A percentile compares a stretch with the other conserved stretches of the same genome.
phyloP scores from a whole-genome alignment of 2,888 invertebrate genomes.

The Oligia fasciuncula region DNA sequence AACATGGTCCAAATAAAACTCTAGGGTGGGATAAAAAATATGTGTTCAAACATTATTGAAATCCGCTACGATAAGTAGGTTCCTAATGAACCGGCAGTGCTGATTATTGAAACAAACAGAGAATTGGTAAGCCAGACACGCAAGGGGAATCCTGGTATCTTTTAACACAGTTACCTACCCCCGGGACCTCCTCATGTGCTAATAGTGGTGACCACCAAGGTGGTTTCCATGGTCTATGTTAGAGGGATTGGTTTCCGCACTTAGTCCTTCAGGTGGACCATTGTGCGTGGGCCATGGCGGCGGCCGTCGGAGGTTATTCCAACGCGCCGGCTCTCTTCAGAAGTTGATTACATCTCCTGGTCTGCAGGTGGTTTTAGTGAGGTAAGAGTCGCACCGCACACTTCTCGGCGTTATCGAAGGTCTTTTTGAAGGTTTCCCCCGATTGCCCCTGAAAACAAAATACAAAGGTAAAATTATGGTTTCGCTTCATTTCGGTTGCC shows the following conservation, averaged over 20 bases:
- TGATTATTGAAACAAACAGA: not conserved
- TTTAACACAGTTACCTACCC: not conserved
- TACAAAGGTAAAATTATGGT: not conserved
- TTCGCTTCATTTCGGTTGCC: not conserved
- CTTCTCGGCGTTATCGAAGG: not conserved
- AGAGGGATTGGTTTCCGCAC: too few species aligned
- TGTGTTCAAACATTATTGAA: not conserved
- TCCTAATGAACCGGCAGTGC: not conserved
- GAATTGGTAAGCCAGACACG: not conserved
- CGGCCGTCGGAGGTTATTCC: not conserved
- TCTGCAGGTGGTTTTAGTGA: not conserved
- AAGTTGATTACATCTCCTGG: not conserved
- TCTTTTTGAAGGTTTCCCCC: not conserved
- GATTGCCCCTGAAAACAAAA: not conserved
- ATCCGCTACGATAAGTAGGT: not conserved
- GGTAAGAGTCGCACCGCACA: too few species aligned
- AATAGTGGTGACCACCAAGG: not conserved
- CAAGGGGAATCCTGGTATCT: not conserved
- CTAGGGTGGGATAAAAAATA: constrained; percentile 24
- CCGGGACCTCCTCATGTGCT: not conserved
- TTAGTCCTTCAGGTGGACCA: not conserved
- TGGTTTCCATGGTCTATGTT: not conserved
- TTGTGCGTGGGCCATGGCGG: too few species aligned
- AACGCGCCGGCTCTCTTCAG: not conserved
- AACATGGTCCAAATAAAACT: constrained; percentile 53